These are phyloP conservation scores for Miopithecus talapoin DNA, from an alignment of 2,797 vertebrate genomes.

Conservation along the genomic window DNA sequence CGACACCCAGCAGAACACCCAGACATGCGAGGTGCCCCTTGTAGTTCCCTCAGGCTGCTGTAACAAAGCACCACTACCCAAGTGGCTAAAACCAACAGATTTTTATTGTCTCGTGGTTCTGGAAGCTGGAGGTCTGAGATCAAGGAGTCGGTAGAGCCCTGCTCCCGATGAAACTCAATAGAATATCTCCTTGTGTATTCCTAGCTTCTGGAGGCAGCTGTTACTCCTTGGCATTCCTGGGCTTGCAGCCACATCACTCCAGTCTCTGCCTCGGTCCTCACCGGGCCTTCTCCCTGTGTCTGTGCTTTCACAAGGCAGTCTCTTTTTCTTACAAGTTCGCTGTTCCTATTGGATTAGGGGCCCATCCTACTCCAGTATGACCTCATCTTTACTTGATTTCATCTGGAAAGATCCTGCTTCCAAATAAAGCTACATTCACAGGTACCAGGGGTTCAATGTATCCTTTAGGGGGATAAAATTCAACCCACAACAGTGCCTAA, in stretches of 20 bases:
- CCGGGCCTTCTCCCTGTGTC: fast-evolving
- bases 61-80: not conserved
- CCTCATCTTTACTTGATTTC: not conserved
- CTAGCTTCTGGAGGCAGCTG: not conserved
- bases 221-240: not conserved
- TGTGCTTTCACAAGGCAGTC: not conserved
- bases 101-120: not conserved
- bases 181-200: not conserved
- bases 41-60: not conserved
- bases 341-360: not conserved
- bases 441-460: not conserved
- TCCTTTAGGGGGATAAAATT: not conserved
- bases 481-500: not conserved
- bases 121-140: not conserved
- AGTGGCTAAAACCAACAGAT: too few relatives aligned
- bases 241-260: not conserved
- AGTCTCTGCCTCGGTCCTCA: not conserved
- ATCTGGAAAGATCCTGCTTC: not conserved
- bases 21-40: not conserved
- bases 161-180: not conserved
- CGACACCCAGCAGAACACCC: not conserved
- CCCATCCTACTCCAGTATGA: not conserved
- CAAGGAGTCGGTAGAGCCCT: not conserved
- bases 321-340: not conserved
- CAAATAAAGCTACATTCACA: not conserved